Percentiles rank a stretch among this genome's conserved stretches.
phyloP scores from a whole-genome alignment of 2,888 invertebrate species.

The Cryptocheilus praepositus region DNA sequence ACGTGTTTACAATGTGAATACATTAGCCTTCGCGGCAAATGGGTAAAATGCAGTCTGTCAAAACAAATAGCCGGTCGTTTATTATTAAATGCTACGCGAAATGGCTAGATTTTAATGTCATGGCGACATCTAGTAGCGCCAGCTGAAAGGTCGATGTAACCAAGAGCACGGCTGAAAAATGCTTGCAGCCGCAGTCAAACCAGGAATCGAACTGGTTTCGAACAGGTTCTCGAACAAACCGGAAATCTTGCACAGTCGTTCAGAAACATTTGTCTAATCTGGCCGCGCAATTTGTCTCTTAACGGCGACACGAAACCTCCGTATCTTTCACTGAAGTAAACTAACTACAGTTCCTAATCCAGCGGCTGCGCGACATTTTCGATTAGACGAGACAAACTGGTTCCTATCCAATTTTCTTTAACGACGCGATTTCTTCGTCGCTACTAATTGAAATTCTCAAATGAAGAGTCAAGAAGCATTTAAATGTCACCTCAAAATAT shows the following conservation, averaged over 20 bases:
- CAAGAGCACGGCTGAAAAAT: slow-evolving; percentile 28
- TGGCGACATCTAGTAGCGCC: slow-evolving; percentile 38
- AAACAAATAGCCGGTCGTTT: not conserved
- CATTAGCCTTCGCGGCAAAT: too few relatives aligned
- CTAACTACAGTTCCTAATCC: slow-evolving; percentile 47
- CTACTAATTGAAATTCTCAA: slow-evolving; percentile 5
- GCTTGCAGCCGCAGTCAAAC: slow-evolving; percentile 14
- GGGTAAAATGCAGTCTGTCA: too few relatives aligned
- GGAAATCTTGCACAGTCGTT: slow-evolving; percentile 30
- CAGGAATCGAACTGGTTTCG: slow-evolving; percentile 34
- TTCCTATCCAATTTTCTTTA: slow-evolving; percentile 20
- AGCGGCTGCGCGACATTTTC: slow-evolving; percentile 21
- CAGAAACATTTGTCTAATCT: slow-evolving; percentile 37
- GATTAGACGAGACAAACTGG: slow-evolving; percentile 27
- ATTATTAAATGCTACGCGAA: not conserved
- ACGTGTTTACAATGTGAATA: too few relatives aligned
- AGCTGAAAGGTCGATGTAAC: not conserved
- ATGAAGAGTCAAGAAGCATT: not conserved
- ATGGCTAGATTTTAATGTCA: slow-evolving; percentile 2
- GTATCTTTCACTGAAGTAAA: slow-evolving; percentile 37
- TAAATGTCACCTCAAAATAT: too few relatives aligned
- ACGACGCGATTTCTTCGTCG: not conserved
- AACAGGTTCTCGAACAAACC: slow-evolving; percentile 22
- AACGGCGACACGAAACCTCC: slow-evolving; percentile 40
- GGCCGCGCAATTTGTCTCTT: slow-evolving; percentile 42